Conservation (phyloP, 2,113 vertebrate species). For the Sinocyclocheilus anshuiensis region DNA sequence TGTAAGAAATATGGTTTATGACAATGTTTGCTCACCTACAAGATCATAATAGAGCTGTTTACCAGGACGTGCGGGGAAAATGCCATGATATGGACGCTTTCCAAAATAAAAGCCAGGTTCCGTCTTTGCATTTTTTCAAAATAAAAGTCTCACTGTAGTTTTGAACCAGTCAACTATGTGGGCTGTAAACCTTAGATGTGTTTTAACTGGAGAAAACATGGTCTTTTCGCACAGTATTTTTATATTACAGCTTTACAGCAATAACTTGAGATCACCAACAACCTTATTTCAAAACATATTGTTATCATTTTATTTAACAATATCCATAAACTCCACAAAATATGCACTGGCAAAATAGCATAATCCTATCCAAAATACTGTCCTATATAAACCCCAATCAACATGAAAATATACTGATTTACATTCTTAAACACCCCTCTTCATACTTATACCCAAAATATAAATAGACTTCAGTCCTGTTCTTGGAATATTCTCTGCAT, state of each 20-base stretch:
- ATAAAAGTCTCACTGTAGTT: not conserved
- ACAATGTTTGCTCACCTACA: constrained; percentile 13
- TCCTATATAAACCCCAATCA: not conserved
- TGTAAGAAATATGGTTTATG: not conserved
- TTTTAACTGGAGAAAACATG: not conserved
- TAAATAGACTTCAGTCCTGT: constrained; percentile 2
- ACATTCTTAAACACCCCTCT: not conserved
- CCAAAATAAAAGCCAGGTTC: not conserved
- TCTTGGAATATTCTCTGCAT: not conserved
- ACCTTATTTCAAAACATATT: not conserved
- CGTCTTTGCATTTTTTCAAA: not conserved
- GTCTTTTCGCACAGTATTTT: not conserved
- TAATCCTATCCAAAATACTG: not conserved
- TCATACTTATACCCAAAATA: not conserved
- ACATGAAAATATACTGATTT: not conserved
- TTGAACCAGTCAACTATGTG: too few species aligned
- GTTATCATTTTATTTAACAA: not conserved
- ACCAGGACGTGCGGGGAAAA: not conserved
- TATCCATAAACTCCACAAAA: not conserved
- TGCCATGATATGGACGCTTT: not conserved
- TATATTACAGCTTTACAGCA: not conserved
- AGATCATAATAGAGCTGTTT: not conserved
- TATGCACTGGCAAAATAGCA: not conserved
- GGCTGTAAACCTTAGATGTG: too few species aligned
- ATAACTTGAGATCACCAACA: not conserved